Conservation (phyloP, 1,140 invertebrate species). For the Bombus balteatus region DNA sequence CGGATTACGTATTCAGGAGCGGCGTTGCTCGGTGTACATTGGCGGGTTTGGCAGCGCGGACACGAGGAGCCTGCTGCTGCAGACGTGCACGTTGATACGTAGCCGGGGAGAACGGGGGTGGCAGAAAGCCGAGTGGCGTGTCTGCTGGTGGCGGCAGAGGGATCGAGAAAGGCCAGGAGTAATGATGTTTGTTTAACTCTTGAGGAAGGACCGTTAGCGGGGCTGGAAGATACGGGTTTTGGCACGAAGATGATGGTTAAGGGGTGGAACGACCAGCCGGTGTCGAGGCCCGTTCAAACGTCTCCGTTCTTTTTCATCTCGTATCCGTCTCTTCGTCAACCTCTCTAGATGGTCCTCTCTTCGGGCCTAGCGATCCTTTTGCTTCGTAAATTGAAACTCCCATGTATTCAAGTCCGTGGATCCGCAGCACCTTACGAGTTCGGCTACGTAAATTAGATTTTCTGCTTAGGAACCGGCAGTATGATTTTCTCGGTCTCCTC, state of each 20-base stretch:
- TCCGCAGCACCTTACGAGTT: slow-evolving; percentile 77
- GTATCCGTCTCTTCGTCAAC: neutral
- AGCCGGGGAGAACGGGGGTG: neutral
- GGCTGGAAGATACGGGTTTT: slow-evolving; percentile 74
- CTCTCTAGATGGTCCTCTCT: neutral
- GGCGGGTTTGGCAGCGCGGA: slow-evolving; percentile 54
- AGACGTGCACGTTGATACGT: slow-evolving; percentile 27
- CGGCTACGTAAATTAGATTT: slow-evolving; percentile 82
- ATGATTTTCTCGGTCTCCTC: slow-evolving; percentile 47
- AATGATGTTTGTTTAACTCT: slow-evolving; percentile 81
- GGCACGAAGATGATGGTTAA: slow-evolving; percentile 74
- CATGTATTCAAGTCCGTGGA: slow-evolving; percentile 72
- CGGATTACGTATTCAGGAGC: slow-evolving; percentile 71
- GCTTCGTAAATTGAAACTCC: slow-evolving; percentile 78
- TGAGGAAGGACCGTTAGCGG: slow-evolving; percentile 67
- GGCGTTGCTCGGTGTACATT: slow-evolving; percentile 67
- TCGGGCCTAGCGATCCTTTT: slow-evolving; percentile 14
- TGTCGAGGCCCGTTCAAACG: slow-evolving; percentile 16
- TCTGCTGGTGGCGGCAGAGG: slow-evolving; percentile 45
- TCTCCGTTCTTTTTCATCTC: neutral
- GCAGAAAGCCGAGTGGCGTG: slow-evolving; percentile 29
- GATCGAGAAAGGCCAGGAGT: slow-evolving; percentile 65
- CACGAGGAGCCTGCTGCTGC: slow-evolving; percentile 23
- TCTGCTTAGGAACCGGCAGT: slow-evolving; percentile 75
- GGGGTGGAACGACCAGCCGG: slow-evolving; percentile 56